Conservation (phyloP, 2,797 vertebrate genomes). For the Buphagus erythrorhynchus region DNA sequence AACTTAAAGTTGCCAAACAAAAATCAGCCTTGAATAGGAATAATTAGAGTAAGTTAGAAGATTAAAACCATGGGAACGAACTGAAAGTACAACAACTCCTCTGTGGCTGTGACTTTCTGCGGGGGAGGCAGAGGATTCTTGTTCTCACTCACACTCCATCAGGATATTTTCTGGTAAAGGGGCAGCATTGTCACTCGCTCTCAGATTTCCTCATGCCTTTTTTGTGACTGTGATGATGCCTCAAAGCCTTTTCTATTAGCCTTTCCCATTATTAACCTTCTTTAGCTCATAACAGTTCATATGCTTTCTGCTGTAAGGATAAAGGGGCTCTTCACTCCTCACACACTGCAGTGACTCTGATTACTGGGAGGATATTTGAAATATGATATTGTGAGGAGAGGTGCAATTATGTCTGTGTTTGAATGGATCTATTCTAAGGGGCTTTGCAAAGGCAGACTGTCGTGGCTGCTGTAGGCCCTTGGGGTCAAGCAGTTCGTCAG, state of each 20-base stretch:
- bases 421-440: conserved; percentile 57
- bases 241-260: conserved; percentile 61
- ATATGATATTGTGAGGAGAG: conserved; percentile 49
- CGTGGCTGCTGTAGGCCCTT: background rate
- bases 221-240: conserved; percentile 8
- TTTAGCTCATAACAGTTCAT: background rate
- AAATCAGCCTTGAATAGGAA: background rate
- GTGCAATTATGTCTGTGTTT: conserved; percentile 50
- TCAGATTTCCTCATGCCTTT: conserved; percentile 39
- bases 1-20: background rate
- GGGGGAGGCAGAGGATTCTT: background rate
- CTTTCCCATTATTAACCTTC: conserved; percentile 36
- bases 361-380: conserved; percentile 43
- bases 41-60: conserved; percentile 1
- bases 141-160: background rate
- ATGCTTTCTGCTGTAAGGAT: conserved; percentile 41
- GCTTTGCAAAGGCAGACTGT: conserved; percentile 20
- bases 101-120: conserved; percentile 2
- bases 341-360: conserved; percentile 45
- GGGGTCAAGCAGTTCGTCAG: conserved; percentile 37
- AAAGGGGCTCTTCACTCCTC: conserved; percentile 65
- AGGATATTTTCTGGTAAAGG: background rate
- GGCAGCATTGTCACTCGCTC: background rate
- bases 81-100: background rate
- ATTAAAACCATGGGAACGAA: conserved; percentile 36